A percentile compares a stretch with the other conserved stretches of the same genome.
Evolutionary conservation across 2,113 vertebrate genomes (phyloP).

Genomic region (Corapipo altera): DNA sequence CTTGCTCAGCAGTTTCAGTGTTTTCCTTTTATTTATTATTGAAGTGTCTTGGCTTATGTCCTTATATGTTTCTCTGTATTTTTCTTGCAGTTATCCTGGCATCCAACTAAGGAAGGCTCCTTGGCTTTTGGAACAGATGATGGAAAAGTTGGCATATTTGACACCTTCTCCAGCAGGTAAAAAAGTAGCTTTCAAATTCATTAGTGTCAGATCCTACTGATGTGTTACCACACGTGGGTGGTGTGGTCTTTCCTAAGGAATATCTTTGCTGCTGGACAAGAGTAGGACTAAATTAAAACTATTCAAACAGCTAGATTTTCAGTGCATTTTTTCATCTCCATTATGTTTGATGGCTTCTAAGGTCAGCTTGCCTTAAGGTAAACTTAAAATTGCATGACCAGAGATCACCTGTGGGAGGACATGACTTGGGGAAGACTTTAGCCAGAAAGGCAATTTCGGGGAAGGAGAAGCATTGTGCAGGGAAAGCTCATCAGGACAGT

Average conservation of each 20-base stretch:
- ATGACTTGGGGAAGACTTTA: neutral
- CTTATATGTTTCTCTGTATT: neutral
- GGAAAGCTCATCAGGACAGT: neutral
- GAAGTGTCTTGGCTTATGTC: neutral
- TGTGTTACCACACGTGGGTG: neutral
- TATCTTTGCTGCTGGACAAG: neutral
- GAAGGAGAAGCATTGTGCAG: neutral
- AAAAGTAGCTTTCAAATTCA: neutral
- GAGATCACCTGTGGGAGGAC: neutral
- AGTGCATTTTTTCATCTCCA: neutral
- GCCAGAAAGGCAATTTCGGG: neutral
- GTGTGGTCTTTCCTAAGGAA: neutral
- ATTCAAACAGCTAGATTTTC: neutral
- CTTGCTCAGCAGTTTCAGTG: neutral
- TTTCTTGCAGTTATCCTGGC: slow-evolving; percentile 87
- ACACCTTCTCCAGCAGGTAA: slow-evolving; percentile 90
- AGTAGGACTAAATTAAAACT: neutral
- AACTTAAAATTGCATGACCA: neutral
- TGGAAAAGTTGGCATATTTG: slow-evolving; percentile 95
- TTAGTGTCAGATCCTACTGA: neutral
- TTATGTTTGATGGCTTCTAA: neutral
- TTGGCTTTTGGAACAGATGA: slow-evolving; percentile 97
- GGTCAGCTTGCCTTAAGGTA: neutral
- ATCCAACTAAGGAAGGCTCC: slow-evolving; percentile 86
- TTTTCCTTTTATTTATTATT: neutral